phyloP scores from a whole-genome alignment of 2,888 invertebrate genomes.

The Oxycera nigricornis region DNA sequence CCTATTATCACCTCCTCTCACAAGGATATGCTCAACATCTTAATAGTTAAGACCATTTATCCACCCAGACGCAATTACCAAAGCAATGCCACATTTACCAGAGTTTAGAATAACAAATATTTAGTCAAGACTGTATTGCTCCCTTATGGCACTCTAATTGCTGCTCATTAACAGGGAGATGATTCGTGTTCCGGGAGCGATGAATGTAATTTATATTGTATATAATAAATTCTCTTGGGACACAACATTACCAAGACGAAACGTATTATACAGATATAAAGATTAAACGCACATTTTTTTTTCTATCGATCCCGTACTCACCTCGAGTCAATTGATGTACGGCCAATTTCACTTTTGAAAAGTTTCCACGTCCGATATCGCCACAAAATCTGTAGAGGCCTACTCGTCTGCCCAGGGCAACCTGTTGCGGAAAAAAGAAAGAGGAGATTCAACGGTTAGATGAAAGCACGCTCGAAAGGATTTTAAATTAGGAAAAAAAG shows the following conservation, averaged over 20 bases:
- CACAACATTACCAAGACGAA: background rate
- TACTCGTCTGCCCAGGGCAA: conserved; percentile 75
- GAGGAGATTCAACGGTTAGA: no score
- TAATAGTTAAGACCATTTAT: no score
- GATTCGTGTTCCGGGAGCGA: background rate
- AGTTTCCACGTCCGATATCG: conserved; percentile 79
- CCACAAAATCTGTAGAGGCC: conserved; percentile 78
- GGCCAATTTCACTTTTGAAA: conserved; percentile 79
- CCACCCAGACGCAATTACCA: no score
- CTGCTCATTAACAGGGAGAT: background rate
- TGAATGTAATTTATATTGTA: conserved; percentile 3
- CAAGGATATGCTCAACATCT: no score
- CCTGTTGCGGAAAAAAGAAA: conserved; percentile 53
- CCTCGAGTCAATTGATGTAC: conserved; percentile 78
- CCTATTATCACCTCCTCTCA: no score
- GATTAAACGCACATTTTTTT: background rate
- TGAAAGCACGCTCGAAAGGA: no score
- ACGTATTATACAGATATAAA: background rate
- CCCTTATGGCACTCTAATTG: background rate
- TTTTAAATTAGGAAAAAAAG: no score
- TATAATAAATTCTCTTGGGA: conserved; percentile 15
- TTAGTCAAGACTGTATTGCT: no score
- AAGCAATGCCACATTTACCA: no score
- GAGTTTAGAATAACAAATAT: no score
- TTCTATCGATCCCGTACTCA: conserved; percentile 49